Conservation (phyloP, 2,888 invertebrate genomes). For the Cremastinae sp. region DNA sequence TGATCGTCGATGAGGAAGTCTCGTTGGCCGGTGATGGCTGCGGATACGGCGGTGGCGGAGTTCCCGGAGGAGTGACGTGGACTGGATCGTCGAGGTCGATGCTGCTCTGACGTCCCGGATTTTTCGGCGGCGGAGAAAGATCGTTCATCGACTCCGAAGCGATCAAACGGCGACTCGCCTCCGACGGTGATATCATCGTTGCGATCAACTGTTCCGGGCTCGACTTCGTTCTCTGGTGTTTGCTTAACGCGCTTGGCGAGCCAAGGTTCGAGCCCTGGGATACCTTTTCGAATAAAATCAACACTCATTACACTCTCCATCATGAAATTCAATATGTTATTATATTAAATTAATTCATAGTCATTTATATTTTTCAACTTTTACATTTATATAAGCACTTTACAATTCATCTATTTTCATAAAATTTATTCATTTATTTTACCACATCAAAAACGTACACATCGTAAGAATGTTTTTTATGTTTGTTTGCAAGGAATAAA, state of each 20-base stretch:
- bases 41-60: conserved; percentile 93
- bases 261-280: conserved; percentile 76
- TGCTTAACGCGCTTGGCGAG: conserved; percentile 75
- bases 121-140: conserved; percentile 78
- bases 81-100: conserved; percentile 79
- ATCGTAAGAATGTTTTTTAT: neutral
- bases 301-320: neutral
- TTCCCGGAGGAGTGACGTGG: conserved; percentile 86
- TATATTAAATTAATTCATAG: too few relatives aligned
- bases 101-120: conserved; percentile 65
- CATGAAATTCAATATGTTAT: too few relatives aligned
- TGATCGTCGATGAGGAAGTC: conserved; percentile 70
- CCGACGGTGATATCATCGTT: conserved; percentile 76
- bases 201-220: conserved; percentile 83
- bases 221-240: conserved; percentile 85
- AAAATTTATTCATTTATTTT: too few relatives aligned
- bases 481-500: neutral
- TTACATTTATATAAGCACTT: too few relatives aligned
- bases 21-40: conserved; percentile 77
- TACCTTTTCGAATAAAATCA: conserved; percentile 64
- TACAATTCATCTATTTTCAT: too few relatives aligned
- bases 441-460: neutral
- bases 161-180: conserved; percentile 81
- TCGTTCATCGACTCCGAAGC: conserved; percentile 84
- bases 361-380: too few relatives aligned